These are phyloP conservation scores for Spinibarbus caldwelli DNA, from an alignment of 2,797 vertebrate genomes.

Conservation along the genomic window DNA sequence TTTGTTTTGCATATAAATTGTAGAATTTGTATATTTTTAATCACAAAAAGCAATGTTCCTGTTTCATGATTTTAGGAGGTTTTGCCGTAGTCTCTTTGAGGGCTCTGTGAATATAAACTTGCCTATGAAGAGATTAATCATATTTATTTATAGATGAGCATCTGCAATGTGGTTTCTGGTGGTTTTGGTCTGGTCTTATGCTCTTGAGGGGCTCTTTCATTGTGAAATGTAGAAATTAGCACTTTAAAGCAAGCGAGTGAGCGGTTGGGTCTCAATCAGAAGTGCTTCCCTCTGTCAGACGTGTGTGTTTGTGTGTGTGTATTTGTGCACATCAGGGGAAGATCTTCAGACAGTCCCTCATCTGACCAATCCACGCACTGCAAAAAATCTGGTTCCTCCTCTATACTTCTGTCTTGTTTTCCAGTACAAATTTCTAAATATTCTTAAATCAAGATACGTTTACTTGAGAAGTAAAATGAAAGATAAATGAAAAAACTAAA, in stretches of 20 bases:
- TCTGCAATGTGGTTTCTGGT: background rate
- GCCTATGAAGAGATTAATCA: constrained; percentile 18
- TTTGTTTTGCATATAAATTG: background rate
- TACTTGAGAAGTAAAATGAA: background rate
- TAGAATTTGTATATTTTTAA: background rate
- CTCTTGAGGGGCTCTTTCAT: constrained; percentile 36
- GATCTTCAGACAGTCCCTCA: constrained; percentile 30
- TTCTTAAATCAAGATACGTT: background rate
- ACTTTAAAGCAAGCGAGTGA: constrained; percentile 73
- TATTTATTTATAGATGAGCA: background rate
- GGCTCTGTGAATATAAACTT: constrained; percentile 20
- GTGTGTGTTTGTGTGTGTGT: constrained; percentile 46
- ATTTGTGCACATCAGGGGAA: constrained; percentile 25
- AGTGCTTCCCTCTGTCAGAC: constrained; percentile 77
- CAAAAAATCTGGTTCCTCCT: background rate
- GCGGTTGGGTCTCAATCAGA: constrained; percentile 71
- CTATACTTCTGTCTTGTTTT: background rate
- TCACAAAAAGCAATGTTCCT: no score
- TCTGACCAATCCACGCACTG: background rate
- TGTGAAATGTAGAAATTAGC: constrained; percentile 77
- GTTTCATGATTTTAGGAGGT: background rate
- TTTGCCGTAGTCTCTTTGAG: background rate
- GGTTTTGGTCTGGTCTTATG: background rate
- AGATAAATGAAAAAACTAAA: background rate
- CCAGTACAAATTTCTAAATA: background rate